Percentiles rank a stretch among this genome's conserved stretches.
These are phyloP conservation scores for Drosophila prosaltans DNA, from an alignment of 1,140 invertebrate genomes.

Conservation along the genomic window DNA sequence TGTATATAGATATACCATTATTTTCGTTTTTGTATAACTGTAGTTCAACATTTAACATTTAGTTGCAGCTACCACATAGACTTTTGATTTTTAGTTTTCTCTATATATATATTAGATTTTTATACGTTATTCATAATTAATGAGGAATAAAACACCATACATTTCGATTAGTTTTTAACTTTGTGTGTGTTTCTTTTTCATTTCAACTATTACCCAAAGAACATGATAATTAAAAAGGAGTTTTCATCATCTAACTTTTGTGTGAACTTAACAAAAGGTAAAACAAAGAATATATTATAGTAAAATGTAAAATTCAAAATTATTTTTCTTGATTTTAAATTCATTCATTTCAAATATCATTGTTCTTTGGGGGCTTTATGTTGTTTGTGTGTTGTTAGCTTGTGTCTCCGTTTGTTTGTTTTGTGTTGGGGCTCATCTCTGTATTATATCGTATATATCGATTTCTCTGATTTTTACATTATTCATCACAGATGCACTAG, in stretches of 20 bases:
- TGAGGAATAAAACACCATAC: conserved; percentile 80
- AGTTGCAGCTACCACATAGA: conserved; percentile 44
- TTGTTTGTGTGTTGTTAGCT: conserved; percentile 4
- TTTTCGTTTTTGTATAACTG: conserved; percentile 47
- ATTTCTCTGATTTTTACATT: conserved; percentile 57
- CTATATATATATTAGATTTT: conserved; percentile 32
- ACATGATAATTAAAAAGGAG: background rate
- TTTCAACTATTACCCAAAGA: background rate
- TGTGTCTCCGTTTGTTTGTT: background rate
- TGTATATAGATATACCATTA: conserved; percentile 21
- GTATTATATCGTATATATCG: background rate
- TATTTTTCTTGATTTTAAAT: background rate
- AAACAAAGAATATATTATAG: background rate
- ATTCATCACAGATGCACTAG: conserved; percentile 77
- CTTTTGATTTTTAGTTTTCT: conserved; percentile 33
- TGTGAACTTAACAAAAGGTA: background rate
- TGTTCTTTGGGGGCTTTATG: background rate
- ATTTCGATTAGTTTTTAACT: conserved; percentile 69
- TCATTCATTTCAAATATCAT: background rate
- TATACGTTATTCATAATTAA: conserved; percentile 21
- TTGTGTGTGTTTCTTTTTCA: conserved; percentile 36
- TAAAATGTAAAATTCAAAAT: background rate
- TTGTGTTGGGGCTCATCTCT: conserved; percentile 53
- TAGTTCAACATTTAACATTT: conserved; percentile 62
- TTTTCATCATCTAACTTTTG: background rate